Base-by-base conservation (phyloP, 2,888 invertebrate genomes). In the Machimus rusticus region DNA sequence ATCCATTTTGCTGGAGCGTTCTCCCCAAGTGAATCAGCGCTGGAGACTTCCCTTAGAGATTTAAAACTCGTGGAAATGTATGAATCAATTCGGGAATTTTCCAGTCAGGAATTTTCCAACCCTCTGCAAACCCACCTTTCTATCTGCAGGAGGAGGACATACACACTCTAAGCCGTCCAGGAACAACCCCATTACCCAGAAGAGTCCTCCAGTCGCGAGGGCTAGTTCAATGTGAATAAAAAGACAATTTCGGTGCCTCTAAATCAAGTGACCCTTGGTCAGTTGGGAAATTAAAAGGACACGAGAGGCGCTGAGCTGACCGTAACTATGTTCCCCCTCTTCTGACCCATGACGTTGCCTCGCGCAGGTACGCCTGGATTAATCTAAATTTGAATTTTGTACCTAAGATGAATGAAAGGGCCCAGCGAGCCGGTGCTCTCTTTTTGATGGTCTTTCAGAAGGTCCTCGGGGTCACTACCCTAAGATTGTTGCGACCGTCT, bases 241-340 rank as follows among this genome's bases (percentile, higher is more conserved):
- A 66, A 28, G 23, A 78, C 43, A 78, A 39, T 78, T 78, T 78
- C 23, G 23, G 1, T 37, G 78, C 78, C 43, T 16, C 46, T 39
- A 78, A 43, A 78, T 78, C 78, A 43, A 78, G 39, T 78, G 78
- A 78, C 78, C 78, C 78, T 19, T 78, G 78, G 78, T 78, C 78
- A 78, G 43, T 23, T 39, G 39, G 78, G 78, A 78, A 78, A 78
- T 78, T 78, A 78, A 78, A 23, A 78, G 78, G 78, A 78, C 78
- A 78, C 39, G 39, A 19, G 78, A 78, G 43, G 43, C 43, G 43
- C 37, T 78, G 19, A 23, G 46, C 23, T 78, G 78, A 78, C 78
- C 78, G 43, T 78, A 78, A 78, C 19, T 14, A 43, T 39, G 43
- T n/a, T 39, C 23, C 43, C 43, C 78, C 43, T 46, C 43, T 46